Percentiles rank a stretch among this genome's conserved stretches.
These are phyloP conservation scores for Megamerina dolium DNA, from an alignment of 2,888 invertebrate genomes.

Conservation along the genomic window DNA sequence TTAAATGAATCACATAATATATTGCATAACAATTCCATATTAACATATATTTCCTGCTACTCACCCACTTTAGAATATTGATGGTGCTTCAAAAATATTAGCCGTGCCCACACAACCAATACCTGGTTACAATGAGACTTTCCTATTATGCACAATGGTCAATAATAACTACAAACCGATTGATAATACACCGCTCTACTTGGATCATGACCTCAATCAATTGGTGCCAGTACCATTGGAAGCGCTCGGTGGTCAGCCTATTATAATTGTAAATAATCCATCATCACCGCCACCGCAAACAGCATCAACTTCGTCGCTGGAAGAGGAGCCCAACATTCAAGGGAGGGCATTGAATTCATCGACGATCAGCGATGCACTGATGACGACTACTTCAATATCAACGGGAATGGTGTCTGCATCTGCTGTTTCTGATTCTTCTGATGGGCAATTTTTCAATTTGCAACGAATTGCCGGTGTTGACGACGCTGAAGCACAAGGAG, in stretches of 20 bases:
- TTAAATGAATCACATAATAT: no score
- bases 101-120: constrained; percentile 71
- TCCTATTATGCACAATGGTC: constrained; percentile 61
- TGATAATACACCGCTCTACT: constrained; percentile 54
- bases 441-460: constrained; percentile 29
- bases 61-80: constrained; percentile 15
- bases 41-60: background rate
- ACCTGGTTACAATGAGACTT: constrained; percentile 65
- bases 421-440: constrained; percentile 23
- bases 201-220: constrained; percentile 39
- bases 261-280: constrained; percentile 27
- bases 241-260: constrained; percentile 28
- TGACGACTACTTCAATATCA: constrained; percentile 2
- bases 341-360: background rate
- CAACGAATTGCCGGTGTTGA: constrained; percentile 1
- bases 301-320: constrained; percentile 1
- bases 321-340: background rate
- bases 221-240: constrained; percentile 38
- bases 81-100: constrained; percentile 53
- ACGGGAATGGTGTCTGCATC: constrained; percentile 19
- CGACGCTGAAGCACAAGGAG: constrained; percentile 7
- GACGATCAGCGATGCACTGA: background rate
- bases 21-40: no score
- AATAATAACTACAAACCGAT: constrained; percentile 62
- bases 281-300: constrained; percentile 1